phyloP scores from a whole-genome alignment of 2,797 vertebrate species.

The Scyliorhinus canicula region DNA sequence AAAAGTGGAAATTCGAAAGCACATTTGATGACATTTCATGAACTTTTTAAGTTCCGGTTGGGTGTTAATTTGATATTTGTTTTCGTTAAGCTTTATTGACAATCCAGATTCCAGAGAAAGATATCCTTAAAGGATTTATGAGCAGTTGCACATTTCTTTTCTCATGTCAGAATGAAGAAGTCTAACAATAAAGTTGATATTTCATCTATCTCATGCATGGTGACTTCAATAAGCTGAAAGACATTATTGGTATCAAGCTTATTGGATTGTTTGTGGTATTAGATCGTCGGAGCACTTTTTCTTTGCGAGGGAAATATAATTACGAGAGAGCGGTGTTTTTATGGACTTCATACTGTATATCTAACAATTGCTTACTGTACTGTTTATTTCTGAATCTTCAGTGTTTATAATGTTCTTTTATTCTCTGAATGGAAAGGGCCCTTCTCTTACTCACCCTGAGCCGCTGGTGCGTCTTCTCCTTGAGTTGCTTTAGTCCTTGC shows the following conservation, averaged over 20 bases:
- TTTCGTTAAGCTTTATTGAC: not conserved
- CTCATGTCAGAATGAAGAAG: not conserved
- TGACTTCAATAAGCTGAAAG: conserved; percentile 6
- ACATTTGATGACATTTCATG: no score
- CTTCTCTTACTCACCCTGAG: no score
- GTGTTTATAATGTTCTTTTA: not conserved
- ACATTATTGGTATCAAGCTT: not conserved
- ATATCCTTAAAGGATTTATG: not conserved
- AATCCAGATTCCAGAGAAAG: not conserved
- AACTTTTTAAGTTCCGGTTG: not conserved
- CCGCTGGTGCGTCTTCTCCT: not conserved
- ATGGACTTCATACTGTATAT: not conserved
- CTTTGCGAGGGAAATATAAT: not conserved
- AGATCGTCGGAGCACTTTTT: not conserved
- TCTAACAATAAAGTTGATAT: not conserved
- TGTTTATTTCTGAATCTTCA: not conserved
- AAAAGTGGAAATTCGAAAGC: not conserved
- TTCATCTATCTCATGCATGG: not conserved
- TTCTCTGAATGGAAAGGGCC: not conserved
- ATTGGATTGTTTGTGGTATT: not conserved
- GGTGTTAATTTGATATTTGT: conserved; percentile 3
- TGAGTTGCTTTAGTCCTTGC: not conserved
- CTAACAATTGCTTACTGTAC: not conserved
- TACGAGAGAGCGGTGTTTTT: not conserved
- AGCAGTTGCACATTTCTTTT: not conserved